phyloP scores from a whole-genome alignment of 2,797 vertebrate genomes.

The Sebastolobus altivelis region DNA sequence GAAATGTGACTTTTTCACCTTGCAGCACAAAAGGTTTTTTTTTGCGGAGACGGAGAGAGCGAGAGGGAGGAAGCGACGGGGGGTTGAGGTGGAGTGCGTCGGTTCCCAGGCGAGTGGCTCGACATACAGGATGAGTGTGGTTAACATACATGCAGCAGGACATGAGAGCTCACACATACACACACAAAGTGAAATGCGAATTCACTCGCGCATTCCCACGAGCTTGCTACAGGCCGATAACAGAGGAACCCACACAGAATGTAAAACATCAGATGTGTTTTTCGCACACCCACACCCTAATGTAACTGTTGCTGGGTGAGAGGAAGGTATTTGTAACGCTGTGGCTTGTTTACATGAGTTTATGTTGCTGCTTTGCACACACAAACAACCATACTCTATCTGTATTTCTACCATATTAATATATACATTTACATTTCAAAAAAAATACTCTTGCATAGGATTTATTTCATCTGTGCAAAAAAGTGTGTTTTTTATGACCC shows the following conservation, averaged over 20 bases:
- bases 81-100: conserved; percentile 30
- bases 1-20: conserved; percentile 58
- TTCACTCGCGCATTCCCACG: conserved; percentile 62
- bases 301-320: conserved; percentile 35
- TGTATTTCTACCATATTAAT: neutral
- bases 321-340: conserved; percentile 21
- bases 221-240: conserved; percentile 65
- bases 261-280: conserved; percentile 70
- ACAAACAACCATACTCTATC: neutral
- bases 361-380: neutral
- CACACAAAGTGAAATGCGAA: conserved; percentile 52
- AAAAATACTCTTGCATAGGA: neutral
- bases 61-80: conserved; percentile 7
- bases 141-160: conserved; percentile 70
- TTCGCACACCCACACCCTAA: conserved; percentile 69
- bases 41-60: conserved; percentile 16
- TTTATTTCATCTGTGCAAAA: neutral
- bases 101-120: conserved; percentile 86
- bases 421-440: neutral
- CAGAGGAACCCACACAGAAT: conserved; percentile 68
- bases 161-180: conserved; percentile 37
- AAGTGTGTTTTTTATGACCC: conserved; percentile 6
- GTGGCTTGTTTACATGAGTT: conserved; percentile 43
- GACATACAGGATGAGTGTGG: conserved; percentile 84
- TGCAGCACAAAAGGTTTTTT: neutral